phyloP scores from a whole-genome alignment of 1,140 invertebrate species.

The Wasmannia auropunctata region DNA sequence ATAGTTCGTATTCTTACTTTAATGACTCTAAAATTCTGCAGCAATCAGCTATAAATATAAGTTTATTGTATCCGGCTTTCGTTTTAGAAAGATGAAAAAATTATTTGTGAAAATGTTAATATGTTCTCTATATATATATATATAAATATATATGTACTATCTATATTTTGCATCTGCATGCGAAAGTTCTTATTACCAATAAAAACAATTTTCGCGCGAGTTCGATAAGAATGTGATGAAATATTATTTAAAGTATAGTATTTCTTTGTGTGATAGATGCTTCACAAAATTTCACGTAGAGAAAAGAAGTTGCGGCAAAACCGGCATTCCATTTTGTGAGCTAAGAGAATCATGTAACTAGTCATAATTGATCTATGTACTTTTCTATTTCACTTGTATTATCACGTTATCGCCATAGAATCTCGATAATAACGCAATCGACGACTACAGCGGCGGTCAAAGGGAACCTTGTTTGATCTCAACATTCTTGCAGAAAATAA shows the following conservation, averaged over 20 bases:
- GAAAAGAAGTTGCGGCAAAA: neutral
- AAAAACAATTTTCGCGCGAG: neutral
- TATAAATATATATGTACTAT: too few species aligned
- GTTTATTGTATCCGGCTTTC: too few species aligned
- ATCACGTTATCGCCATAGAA: neutral
- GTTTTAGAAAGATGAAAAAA: too few species aligned
- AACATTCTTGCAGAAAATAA: neutral
- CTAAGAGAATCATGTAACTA: neutral
- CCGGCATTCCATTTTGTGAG: neutral
- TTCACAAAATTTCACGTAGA: neutral
- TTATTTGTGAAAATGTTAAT: neutral
- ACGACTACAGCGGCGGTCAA: neutral
- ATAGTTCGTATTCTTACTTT: too few species aligned
- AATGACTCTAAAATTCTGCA: too few species aligned
- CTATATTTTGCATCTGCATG: neutral
- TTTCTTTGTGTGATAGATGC: conserved; percentile 12
- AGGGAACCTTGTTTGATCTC: neutral
- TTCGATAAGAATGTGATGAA: neutral
- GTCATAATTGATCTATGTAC: neutral
- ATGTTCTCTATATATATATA: too few species aligned
- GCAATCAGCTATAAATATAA: too few species aligned
- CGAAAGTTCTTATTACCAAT: neutral
- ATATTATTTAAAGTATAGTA: neutral
- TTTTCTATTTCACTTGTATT: neutral
- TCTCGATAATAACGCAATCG: neutral